Evolutionary conservation across 92 coral and sea anemone species (phyloP), one percentile per base, ranked within the genome.

Genomic region (Actinostola sp.): DNA sequence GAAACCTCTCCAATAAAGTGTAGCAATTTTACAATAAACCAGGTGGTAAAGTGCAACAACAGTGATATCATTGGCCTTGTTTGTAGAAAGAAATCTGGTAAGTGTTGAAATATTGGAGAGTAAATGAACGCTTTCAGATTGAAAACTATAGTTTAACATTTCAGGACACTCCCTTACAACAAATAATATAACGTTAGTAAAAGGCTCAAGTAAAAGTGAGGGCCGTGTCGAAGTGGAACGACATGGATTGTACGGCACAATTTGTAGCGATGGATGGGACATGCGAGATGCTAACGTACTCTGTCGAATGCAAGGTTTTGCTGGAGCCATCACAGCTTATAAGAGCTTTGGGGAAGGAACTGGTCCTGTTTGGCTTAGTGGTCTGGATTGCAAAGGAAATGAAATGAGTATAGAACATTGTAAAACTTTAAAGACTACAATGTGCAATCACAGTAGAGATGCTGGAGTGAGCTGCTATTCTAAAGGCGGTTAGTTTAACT

Each of bases 381-480:
- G 0, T 9, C 4, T 63, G 26, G 6, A 25, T 10, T 63, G 68
- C 27, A 63, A 63, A n/a, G 68, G 31, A 24, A 53, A 19, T 7
- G 59, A 53, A 25, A 13, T 14, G 1, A 53, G 13, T 53, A 63
- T 39, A 44, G 68, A 63, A 12, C 49, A 30, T 4, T 8, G 32
- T 63, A 44, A 44, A 39, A 28, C 20, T 19, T 49, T 24, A 30
- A 63, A 30, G 68, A 36, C 68, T 17, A 44, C 39, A 12, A 36
- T 23, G 2, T 63, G 68, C 17, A 36, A 21, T 28, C 68, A 63
- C 30, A 63, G 52, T 32, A 25, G 49, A 39, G 68, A 63, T 63
- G 51, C 68, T 35, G 68, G 68, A 19, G 68, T 63, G 23, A 50
- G 34, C 49, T 63, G 68, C 27, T 44, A 63, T 63, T 35, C 68